phyloP scores from a whole-genome alignment of 2,113 vertebrate species.

The Lanius collurio region DNA sequence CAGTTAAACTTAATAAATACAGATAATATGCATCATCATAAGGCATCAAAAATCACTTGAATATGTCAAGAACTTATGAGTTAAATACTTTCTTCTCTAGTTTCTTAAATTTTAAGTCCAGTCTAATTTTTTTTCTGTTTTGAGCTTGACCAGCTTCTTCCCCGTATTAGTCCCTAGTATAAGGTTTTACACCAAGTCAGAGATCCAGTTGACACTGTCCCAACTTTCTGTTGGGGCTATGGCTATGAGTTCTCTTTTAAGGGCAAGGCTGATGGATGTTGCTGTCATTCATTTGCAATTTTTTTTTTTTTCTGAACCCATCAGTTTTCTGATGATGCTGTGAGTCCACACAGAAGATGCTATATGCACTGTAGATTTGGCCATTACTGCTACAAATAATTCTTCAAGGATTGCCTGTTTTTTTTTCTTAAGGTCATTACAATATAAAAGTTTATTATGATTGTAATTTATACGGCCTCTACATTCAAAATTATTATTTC shows the following conservation, averaged over 20 bases:
- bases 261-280: not conserved
- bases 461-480: not conserved
- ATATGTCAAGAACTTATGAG: not conserved
- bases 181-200: not conserved
- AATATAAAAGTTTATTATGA: not conserved
- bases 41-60: not conserved
- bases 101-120: not conserved
- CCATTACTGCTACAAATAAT: not conserved
- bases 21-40: not conserved
- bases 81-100: not conserved
- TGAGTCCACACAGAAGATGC: not conserved
- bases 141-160: not conserved
- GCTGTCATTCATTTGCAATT: not conserved
- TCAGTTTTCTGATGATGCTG: not conserved
- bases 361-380: not conserved
- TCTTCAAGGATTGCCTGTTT: not conserved
- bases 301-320: not conserved
- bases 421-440: not conserved
- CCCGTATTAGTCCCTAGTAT: not conserved
- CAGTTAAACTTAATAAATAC: not conserved
- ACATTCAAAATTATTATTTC: not conserved
- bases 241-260: not conserved
- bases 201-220: not conserved
- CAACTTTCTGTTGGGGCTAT: not conserved
- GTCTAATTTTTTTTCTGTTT: not conserved